Percentiles rank a stretch among this genome's conserved stretches.
Conservation (phyloP, 2,797 vertebrate genomes). For the Morelia viridis region DNA sequence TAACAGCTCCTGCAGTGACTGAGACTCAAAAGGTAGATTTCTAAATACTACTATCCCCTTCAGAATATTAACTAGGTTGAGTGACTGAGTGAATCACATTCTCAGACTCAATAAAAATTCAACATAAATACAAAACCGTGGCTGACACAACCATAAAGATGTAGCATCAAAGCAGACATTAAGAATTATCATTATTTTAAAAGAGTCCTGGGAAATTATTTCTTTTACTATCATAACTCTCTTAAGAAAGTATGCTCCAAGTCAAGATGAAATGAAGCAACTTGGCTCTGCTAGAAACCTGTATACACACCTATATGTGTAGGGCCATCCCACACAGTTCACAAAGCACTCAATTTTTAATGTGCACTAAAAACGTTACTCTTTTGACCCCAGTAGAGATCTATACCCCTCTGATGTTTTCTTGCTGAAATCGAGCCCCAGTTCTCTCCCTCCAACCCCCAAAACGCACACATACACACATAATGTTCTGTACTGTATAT, state of each 20-base stretch:
- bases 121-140: background rate
- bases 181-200: background rate
- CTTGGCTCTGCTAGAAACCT: background rate
- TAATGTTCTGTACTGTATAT: background rate
- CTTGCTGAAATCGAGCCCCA: background rate
- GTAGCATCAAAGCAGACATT: background rate
- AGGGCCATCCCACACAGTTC: background rate
- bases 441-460: background rate
- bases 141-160: background rate
- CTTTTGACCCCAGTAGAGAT: background rate
- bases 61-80: background rate
- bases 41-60: background rate
- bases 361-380: background rate
- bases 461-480: background rate
- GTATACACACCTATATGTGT: background rate
- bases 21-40: slow-evolving; percentile 65
- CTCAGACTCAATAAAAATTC: background rate
- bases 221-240: background rate
- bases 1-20: slow-evolving; percentile 49
- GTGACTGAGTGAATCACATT: background rate
- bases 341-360: background rate
- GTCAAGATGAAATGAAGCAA: background rate
- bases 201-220: background rate
- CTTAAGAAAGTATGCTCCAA: background rate
- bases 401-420: background rate